Percentiles rank a stretch among this genome's conserved stretches.
These are phyloP conservation scores for Micropoecilia bifurca DNA, from an alignment of 2,797 vertebrate species.

Conservation along the genomic window DNA sequence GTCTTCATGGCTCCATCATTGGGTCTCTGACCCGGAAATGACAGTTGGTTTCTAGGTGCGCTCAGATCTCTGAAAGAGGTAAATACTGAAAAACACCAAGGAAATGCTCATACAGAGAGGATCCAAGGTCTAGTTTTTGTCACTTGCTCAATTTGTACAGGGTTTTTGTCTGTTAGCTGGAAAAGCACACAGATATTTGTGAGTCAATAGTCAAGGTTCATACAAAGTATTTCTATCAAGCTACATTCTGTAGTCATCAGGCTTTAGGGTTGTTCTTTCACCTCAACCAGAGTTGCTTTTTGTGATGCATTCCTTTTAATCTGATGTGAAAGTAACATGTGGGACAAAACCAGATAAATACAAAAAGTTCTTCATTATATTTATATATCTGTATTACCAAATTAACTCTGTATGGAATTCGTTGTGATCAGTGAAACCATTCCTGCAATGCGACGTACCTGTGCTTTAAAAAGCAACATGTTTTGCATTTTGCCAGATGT, in stretches of 20 bases:
- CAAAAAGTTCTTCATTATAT: background rate
- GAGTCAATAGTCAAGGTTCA: background rate
- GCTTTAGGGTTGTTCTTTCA: background rate
- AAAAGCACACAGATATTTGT: constrained; percentile 9
- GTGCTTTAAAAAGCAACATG: background rate
- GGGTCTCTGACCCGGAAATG: constrained; percentile 38
- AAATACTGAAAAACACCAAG: constrained; percentile 26
- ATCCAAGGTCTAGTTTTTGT: constrained; percentile 21
- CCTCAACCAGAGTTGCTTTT: background rate
- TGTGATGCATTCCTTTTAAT: background rate
- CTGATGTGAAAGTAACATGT: background rate
- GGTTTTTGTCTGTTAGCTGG: constrained; percentile 9
- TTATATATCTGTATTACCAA: background rate
- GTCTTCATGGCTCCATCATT: constrained; percentile 34
- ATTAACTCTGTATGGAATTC: background rate
- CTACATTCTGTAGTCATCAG: background rate
- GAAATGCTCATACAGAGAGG: background rate
- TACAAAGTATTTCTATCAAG: constrained; percentile 8
- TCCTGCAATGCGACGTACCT: background rate
- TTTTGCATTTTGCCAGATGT: background rate
- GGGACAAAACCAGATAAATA: background rate
- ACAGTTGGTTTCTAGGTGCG: constrained; percentile 9
- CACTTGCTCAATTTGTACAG: constrained; percentile 26
- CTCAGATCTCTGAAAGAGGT: constrained; percentile 14
- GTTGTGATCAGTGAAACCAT: background rate